Conservation (phyloP, 2,113 vertebrate species). For the Andinoacara biseriatus region DNA sequence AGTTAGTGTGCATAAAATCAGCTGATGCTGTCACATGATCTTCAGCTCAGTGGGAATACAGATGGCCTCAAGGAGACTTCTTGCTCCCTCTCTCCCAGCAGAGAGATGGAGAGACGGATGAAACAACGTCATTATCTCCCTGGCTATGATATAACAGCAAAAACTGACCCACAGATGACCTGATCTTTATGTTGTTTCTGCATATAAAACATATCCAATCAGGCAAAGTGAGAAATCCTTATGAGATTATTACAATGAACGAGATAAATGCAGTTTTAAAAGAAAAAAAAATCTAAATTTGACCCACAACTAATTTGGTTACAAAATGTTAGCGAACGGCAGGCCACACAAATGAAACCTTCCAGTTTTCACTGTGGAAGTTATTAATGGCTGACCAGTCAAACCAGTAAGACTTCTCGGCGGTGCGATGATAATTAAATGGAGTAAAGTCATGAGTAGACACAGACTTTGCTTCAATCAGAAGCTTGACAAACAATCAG, state of each 20-base stretch:
- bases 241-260: not conserved
- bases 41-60: too few relatives aligned
- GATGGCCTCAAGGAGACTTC: too few relatives aligned
- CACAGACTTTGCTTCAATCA: not conserved
- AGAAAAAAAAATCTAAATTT: not conserved
- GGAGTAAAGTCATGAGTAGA: not conserved
- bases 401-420: not conserved
- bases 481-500: not conserved
- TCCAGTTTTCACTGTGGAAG: not conserved
- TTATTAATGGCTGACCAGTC: not conserved
- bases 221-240: not conserved
- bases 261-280: not conserved
- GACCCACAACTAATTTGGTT: not conserved
- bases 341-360: not conserved
- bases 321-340: not conserved
- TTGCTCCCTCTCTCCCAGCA: too few relatives aligned
- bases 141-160: not conserved
- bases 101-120: not conserved
- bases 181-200: not conserved
- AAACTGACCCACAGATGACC: not conserved
- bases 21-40: too few relatives aligned
- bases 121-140: not conserved
- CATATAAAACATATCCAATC: not conserved
- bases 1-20: not conserved
- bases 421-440: fast-evolving